phyloP scores from a whole-genome alignment of 2,797 vertebrate species.

The Enteromius argenteus region DNA sequence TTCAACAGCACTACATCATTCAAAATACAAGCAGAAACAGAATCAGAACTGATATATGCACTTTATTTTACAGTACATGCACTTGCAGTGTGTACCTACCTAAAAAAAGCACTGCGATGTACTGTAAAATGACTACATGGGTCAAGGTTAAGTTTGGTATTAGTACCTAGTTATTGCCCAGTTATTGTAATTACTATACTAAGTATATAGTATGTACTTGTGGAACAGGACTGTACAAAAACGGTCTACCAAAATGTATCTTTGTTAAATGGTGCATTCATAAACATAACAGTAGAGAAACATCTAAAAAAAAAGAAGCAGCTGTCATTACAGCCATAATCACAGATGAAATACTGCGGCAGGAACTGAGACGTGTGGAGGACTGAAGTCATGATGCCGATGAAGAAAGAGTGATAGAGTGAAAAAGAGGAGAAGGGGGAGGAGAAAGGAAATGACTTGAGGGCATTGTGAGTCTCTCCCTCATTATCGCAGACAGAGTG shows the following conservation, averaged over 20 bases:
- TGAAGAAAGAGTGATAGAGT: constrained; percentile 44
- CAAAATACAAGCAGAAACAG: neutral
- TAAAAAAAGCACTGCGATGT: too few species aligned
- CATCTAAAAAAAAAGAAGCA: constrained; percentile 40
- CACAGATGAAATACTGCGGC: constrained; percentile 19
- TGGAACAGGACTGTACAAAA: neutral
- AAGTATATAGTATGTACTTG: neutral
- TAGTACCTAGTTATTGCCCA: neutral
- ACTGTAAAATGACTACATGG: neutral
- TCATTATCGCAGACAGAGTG: constrained; percentile 85
- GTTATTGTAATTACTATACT: neutral
- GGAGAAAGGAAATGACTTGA: constrained; percentile 80
- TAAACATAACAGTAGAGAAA: neutral
- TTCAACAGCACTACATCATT: neutral
- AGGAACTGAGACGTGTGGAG: constrained; percentile 33
- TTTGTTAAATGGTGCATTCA: neutral
- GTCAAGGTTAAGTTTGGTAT: neutral
- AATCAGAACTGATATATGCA: neutral
- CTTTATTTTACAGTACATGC: neutral
- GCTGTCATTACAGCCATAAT: constrained; percentile 33
- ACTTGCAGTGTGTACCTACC: neutral
- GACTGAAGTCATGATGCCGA: constrained; percentile 21
- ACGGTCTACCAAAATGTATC: neutral
- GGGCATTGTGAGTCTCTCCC: constrained; percentile 81
- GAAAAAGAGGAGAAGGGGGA: constrained; percentile 70